Conservation (phyloP, 2,797 vertebrate genomes). For the Rhinogobio ventralis region DNA sequence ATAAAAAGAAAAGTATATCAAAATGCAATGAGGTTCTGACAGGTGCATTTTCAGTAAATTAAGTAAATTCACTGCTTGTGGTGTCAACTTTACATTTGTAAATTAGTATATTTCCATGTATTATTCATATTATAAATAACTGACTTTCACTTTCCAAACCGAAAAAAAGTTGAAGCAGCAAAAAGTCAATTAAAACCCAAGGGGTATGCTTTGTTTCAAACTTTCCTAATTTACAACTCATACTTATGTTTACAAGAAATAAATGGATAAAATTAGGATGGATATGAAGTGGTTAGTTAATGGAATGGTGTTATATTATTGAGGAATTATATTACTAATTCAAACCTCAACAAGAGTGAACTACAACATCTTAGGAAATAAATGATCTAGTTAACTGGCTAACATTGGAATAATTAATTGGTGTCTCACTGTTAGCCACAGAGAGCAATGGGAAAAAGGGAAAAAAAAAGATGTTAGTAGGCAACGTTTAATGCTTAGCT, state of each 20-base stretch:
- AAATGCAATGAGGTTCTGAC: background rate
- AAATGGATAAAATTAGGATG: background rate
- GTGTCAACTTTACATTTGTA: background rate
- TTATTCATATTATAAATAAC: background rate
- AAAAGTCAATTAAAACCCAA: background rate
- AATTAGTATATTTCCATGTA: background rate
- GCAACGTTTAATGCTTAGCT: background rate
- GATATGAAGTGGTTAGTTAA: background rate
- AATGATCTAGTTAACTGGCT: background rate
- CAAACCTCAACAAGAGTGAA: conserved; percentile 1
- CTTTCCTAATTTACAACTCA: conserved; percentile 2
- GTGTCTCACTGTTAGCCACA: background rate
- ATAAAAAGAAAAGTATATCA: background rate
- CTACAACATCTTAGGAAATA: background rate
- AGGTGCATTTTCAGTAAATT: background rate
- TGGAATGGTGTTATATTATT: background rate
- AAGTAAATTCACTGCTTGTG: background rate
- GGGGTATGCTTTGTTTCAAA: background rate
- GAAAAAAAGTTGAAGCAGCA: background rate
- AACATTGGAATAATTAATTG: background rate
- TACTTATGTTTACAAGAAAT: background rate
- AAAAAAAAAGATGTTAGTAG: background rate
- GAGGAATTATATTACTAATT: background rate
- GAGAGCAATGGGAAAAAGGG: background rate
- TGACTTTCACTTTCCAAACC: background rate